phyloP scores from a whole-genome alignment of 1,140 invertebrate genomes.

The Diploscapter pachys region DNA sequence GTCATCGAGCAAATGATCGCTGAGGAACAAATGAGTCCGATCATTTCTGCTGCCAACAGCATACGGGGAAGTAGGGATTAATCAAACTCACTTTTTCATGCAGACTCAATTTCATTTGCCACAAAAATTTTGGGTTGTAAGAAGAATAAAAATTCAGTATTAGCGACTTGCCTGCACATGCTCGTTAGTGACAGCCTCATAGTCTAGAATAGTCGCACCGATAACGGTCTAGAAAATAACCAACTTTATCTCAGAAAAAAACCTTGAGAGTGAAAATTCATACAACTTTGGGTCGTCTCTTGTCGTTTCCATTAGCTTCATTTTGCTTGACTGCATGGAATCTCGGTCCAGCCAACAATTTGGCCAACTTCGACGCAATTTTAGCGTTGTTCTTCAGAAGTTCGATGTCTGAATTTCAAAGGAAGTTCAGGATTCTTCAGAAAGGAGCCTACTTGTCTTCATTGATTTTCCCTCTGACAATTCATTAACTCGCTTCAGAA shows the following conservation, averaged over 20 bases:
- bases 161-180: constrained; percentile 49
- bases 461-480: constrained; percentile 78
- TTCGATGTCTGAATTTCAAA: constrained; percentile 71
- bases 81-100: too few relatives aligned
- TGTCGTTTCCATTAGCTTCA: constrained; percentile 39
- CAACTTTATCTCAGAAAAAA: constrained; percentile 5
- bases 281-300: constrained; percentile 35
- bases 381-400: constrained; percentile 86
- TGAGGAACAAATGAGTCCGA: too few relatives aligned
- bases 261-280: constrained; percentile 3
- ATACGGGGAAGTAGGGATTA: too few relatives aligned
- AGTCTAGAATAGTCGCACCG: constrained; percentile 77
- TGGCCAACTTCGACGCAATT: constrained; percentile 78
- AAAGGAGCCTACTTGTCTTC: constrained; percentile 68
- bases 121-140: too few relatives aligned
- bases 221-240: constrained; percentile 71
- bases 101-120: too few relatives aligned
- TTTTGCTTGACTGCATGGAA: background rate
- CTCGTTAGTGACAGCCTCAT: constrained; percentile 69
- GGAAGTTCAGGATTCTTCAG: background rate
- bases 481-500: constrained; percentile 73
- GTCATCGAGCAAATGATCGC: too few relatives aligned
- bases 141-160: too few relatives aligned
- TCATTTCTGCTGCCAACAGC: too few relatives aligned
- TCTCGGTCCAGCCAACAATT: constrained; percentile 62